Base-by-base conservation (phyloP, 1,140 invertebrate species). In the Eumaeus atala region DNA sequence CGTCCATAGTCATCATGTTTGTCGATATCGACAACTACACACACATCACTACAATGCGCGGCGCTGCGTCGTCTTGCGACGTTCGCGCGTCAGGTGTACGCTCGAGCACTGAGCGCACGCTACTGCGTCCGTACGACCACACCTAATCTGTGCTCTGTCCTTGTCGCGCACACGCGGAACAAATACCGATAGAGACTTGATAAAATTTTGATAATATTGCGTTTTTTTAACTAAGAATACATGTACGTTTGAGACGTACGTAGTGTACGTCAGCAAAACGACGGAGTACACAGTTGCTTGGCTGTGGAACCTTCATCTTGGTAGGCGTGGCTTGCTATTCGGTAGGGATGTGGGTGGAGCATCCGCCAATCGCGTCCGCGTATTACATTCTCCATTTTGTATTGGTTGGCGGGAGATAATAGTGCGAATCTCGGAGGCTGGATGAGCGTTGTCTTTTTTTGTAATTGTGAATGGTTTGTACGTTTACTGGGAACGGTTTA, bases 1-100 rank as follows among this genome's bases (percentile, higher is more conserved):
- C 73, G 73, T 88, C 87, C 87, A 88, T 88, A 75, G 84, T 88
- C 84, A 88, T 88, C 87, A 88, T 88, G 78, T 79, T 78, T 77
- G 63, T 63, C 64, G 66, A 28, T 65, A 57, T 76, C 71, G 72
- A 74, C 70, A 72, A 56, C 62, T 56, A 68, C 68, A 75, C 80
- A 75, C 76, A 79, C 81, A 77, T 81, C 77, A 82, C 78, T 73
- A 65, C 50, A 51, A n/a, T n/a, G 62, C 64, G 64, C 55, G 37
- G 66, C 60, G 54, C 58, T 56, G 61, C 51, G 62, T 44, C 62
- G 62, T 58, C 67, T 67, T 70, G 66, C 70, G 69, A 57, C 70
- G 70, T 64, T 65, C 78, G 72, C 78, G 62, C 77, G 68, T 67
- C 79, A 69, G 73, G 66, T 73, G 67, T 63, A 62, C 72, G 67